Conservation (phyloP, 2,888 invertebrate genomes). For the Dicyrtomina minuta region DNA sequence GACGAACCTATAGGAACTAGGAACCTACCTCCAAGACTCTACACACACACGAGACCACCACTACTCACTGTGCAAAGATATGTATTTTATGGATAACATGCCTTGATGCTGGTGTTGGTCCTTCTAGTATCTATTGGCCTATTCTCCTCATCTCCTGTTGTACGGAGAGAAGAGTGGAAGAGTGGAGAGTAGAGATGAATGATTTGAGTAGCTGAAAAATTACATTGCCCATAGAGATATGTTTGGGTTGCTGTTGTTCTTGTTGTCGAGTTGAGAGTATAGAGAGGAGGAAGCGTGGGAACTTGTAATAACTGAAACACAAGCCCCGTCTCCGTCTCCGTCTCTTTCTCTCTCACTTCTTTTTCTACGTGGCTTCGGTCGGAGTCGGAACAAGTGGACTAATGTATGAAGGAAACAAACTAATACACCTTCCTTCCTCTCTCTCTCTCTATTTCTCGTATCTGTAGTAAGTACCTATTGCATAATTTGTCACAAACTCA, state of each 20-base stretch:
- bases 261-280: too few relatives aligned
- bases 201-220: constrained; percentile 36
- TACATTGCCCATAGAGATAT: constrained; percentile 23
- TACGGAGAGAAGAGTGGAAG: too few relatives aligned
- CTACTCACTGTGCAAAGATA: too few relatives aligned
- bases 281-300: constrained; percentile 37
- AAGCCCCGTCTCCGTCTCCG: constrained; percentile 29
- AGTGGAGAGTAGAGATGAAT: constrained; percentile 12
- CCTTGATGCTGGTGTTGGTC: too few relatives aligned
- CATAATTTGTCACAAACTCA: constrained; percentile 46
- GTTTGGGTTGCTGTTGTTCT: constrained; percentile 2
- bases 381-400: neutral
- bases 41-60: constrained; percentile 11
- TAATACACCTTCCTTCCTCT: constrained; percentile 7
- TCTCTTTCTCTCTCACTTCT: constrained; percentile 15
- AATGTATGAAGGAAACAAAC: constrained; percentile 6
- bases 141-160: too few relatives aligned
- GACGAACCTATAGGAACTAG: neutral
- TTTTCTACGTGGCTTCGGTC: too few relatives aligned
- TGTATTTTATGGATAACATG: too few relatives aligned
- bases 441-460: constrained; percentile 2
- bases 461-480: constrained; percentile 31
- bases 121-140: too few relatives aligned
- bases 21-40: constrained; percentile 1
- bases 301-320: constrained; percentile 37